These are phyloP conservation scores for Hesperia comma DNA, from an alignment of 2,888 invertebrate species.

Conservation along the genomic window DNA sequence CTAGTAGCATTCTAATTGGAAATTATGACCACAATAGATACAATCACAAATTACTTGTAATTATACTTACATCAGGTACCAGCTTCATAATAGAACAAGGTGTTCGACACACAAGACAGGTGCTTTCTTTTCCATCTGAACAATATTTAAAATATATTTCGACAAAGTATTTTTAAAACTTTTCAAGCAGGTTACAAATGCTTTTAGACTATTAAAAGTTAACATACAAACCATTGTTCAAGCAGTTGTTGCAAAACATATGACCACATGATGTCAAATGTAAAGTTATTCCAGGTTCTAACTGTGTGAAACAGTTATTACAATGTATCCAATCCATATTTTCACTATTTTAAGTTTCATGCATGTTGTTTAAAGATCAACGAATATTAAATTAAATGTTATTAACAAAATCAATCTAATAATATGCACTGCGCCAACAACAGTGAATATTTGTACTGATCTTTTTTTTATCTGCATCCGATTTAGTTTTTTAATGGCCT, in stretches of 20 bases:
- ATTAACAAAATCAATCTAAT: no score
- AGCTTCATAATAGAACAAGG: conserved; percentile 78
- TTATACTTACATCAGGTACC: conserved; percentile 69
- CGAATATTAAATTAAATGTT: no score
- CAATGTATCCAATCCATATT: conserved; percentile 82
- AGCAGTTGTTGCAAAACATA: conserved; percentile 80
- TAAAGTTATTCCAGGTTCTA: conserved; percentile 72
- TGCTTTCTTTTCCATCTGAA: conserved; percentile 69
- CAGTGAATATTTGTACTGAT: no score
- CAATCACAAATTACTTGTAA: not conserved
- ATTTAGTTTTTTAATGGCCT: not conserved
- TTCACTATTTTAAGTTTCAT: conserved; percentile 11
- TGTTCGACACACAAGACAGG: conserved; percentile 73
- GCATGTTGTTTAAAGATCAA: not conserved
- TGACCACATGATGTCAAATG: conserved; percentile 82
- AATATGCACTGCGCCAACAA: no score
- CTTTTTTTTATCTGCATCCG: not conserved
- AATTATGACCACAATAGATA: not conserved
- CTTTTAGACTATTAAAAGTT: no score
- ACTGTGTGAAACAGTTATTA: conserved; percentile 77
- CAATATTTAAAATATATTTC: conserved; percentile 23
- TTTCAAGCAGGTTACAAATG: no score
- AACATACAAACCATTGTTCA: conserved; percentile 66
- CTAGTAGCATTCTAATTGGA: not conserved
- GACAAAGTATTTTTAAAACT: no score